These are phyloP conservation scores for Carduelis carduelis DNA, from an alignment of 2,797 vertebrate genomes.

Conservation along the genomic window DNA sequence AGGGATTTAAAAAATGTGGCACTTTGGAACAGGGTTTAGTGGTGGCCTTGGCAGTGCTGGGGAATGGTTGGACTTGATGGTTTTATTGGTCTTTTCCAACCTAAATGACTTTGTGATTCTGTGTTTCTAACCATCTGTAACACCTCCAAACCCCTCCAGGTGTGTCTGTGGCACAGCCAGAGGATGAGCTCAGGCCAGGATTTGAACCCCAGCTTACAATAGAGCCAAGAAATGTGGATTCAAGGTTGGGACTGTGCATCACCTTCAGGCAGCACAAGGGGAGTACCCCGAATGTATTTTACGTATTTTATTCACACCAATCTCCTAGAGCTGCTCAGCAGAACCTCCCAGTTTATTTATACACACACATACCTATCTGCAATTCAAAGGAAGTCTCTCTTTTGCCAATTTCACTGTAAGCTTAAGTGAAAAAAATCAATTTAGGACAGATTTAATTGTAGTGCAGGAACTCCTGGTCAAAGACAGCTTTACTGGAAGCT, in stretches of 20 bases:
- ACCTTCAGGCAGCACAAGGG: background rate
- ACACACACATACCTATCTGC: background rate
- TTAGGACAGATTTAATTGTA: constrained; percentile 37
- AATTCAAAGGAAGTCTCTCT: background rate
- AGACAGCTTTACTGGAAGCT: constrained; percentile 57
- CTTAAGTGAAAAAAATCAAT: constrained; percentile 36
- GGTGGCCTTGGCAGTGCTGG: background rate
- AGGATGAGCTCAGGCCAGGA: background rate
- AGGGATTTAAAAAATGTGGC: background rate
- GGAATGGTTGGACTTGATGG: background rate
- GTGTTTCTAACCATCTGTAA: background rate
- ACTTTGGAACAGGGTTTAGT: background rate
- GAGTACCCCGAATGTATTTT: background rate
- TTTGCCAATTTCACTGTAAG: background rate
- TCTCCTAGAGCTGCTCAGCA: background rate
- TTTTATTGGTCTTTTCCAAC: background rate
- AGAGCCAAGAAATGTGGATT: background rate
- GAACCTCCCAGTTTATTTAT: constrained; percentile 47
- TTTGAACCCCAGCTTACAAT: background rate
- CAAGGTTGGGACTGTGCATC: background rate
- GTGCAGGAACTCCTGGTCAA: constrained; percentile 32
- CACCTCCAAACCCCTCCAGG: background rate
- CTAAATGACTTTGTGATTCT: background rate
- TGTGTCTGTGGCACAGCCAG: background rate
- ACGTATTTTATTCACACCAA: background rate